These are phyloP conservation scores for Carcinoscorpius rotundicauda DNA, from an alignment of 1,140 invertebrate species.

Conservation along the genomic window DNA sequence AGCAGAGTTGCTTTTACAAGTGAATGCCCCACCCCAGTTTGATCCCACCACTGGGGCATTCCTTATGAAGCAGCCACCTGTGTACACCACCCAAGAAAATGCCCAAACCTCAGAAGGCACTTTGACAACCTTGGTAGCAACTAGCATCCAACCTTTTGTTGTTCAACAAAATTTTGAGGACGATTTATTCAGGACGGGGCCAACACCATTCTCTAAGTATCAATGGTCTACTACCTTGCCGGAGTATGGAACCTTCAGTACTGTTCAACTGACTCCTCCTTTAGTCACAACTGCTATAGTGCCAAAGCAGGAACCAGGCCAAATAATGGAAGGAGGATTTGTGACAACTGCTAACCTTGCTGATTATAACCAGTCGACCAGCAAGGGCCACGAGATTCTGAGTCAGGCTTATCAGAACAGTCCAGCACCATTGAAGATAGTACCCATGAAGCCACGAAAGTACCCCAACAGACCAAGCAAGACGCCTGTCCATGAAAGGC, in stretches of 20 bases:
- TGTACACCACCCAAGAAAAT: slow-evolving; percentile 29
- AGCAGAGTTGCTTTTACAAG: slow-evolving; percentile 4
- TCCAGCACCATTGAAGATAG: slow-evolving; percentile 63
- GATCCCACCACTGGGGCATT: slow-evolving; percentile 13
- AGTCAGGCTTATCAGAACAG: slow-evolving; percentile 48
- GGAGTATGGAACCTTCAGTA: slow-evolving; percentile 5
- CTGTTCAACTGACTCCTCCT: slow-evolving; percentile 23
- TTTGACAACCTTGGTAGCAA: slow-evolving; percentile 27
- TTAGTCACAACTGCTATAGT: slow-evolving; percentile 19
- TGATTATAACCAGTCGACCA: slow-evolving; percentile 85
- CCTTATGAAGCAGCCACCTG: slow-evolving; percentile 32
- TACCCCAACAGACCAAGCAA: slow-evolving; percentile 94
- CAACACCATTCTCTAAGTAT: slow-evolving; percentile 40
- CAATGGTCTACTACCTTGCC: slow-evolving; percentile 40
- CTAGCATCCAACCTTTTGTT: background rate
- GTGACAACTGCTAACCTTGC: slow-evolving; percentile 42
- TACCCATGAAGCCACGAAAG: slow-evolving; percentile 87
- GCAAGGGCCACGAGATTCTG: slow-evolving; percentile 86
- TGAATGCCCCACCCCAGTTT: slow-evolving; percentile 1
- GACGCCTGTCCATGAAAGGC: slow-evolving; percentile 93
- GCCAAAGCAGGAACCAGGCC: slow-evolving; percentile 25
- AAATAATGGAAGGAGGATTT: slow-evolving; percentile 49
- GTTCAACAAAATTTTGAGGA: slow-evolving; percentile 18
- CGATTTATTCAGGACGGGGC: slow-evolving; percentile 28
- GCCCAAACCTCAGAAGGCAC: slow-evolving; percentile 24